Conservation (phyloP, 2,797 vertebrate genomes). For the Pempheris klunzingeri region DNA sequence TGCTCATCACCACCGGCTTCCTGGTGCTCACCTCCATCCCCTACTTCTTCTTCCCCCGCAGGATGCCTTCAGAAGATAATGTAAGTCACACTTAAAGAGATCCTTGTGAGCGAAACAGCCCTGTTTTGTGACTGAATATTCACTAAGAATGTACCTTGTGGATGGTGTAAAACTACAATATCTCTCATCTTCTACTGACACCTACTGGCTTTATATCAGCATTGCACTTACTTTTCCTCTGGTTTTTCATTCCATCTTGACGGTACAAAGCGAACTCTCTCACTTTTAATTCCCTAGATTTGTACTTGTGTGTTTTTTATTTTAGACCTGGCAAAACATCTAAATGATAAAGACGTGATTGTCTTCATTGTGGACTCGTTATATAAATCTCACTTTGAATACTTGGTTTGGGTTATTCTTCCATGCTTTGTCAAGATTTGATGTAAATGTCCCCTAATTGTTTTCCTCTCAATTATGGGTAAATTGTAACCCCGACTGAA, state of each 20-base stretch:
- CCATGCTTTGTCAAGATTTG: not conserved
- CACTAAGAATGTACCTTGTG: not conserved
- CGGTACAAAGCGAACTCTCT: not conserved
- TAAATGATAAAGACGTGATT: not conserved
- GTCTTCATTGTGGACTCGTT: not conserved
- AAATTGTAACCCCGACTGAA: not conserved
- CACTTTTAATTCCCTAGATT: not conserved
- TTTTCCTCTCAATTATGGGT: not conserved
- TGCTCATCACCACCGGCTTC: constrained; percentile 89
- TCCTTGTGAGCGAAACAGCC: not conserved
- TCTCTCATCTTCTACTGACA: constrained; percentile 56
- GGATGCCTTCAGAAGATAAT: constrained; percentile 66
- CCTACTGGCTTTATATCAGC: constrained; percentile 41
- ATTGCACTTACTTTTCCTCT: constrained; percentile 21
- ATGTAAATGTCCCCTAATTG: not conserved
- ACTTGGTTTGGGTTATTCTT: not conserved
- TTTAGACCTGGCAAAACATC: constrained; percentile 14
- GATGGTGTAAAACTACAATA: not conserved
- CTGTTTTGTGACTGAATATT: not conserved
- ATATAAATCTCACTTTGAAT: not conserved
- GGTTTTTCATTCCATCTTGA: not conserved
- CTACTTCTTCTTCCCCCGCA: constrained; percentile 96
- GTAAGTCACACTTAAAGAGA: constrained; percentile 61
- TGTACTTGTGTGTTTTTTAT: too few relatives aligned
- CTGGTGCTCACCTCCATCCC: constrained; percentile 92